Conservation (phyloP, 2,888 invertebrate species). For the Zygothrica quintamaculata region DNA sequence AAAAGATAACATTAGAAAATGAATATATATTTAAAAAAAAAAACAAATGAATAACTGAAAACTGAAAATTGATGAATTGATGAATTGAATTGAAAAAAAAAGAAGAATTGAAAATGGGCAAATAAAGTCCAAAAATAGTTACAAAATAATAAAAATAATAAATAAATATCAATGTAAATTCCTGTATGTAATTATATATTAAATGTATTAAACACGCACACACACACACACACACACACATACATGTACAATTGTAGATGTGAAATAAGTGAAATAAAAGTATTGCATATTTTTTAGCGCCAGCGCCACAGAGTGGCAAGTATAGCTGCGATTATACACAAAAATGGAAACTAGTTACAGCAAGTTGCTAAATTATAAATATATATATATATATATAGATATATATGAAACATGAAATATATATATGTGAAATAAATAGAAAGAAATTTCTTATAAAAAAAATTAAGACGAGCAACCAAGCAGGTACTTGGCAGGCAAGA, state of each 20-base stretch:
- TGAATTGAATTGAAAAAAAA: constrained; percentile 26
- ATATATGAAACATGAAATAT: no score
- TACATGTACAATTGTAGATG: constrained; percentile 10
- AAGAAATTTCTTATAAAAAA: constrained; percentile 3
- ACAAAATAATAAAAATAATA: constrained; percentile 8
- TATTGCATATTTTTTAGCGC: constrained; percentile 47
- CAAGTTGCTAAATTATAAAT: no score
- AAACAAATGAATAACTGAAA: constrained; percentile 9
- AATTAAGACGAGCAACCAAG: constrained; percentile 43
- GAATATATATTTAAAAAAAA: not conserved
- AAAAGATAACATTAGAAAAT: not conserved
- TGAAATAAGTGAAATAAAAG: constrained; percentile 21
- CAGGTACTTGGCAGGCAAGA: constrained; percentile 59
- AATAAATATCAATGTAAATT: constrained; percentile 65
- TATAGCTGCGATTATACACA: not conserved
- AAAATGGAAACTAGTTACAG: no score
- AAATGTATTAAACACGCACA: constrained; percentile 37
- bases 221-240: constrained; percentile 5
- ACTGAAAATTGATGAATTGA: constrained; percentile 2
- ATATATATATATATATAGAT: no score
- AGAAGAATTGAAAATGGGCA: constrained; percentile 1
- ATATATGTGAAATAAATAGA: no score
- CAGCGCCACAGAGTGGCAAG: constrained; percentile 15
- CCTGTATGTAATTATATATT: constrained; percentile 66
- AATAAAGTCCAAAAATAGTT: constrained; percentile 18